Conservation (phyloP, 1,140 invertebrate species). For the Carposina sasakii region DNA sequence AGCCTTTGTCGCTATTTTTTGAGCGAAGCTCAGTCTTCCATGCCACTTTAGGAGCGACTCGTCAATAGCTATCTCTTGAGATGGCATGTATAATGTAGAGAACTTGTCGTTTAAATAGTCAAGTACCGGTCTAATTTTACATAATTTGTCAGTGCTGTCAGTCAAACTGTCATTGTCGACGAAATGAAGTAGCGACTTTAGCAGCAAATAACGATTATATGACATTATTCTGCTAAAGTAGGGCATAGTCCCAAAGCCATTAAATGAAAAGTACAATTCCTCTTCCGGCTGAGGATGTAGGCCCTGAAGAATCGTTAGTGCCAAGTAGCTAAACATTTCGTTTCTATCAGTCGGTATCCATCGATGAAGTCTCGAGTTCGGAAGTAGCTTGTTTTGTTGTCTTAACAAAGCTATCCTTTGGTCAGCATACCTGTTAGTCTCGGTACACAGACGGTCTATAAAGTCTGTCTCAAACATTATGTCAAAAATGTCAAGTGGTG, state of each 20-base stretch:
- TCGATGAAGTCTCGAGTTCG: neutral
- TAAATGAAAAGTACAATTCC: neutral
- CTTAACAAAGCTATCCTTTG: neutral
- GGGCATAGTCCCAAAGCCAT: constrained; percentile 18
- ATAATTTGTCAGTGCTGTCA: constrained; percentile 16
- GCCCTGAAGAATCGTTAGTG: neutral
- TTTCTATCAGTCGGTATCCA: neutral
- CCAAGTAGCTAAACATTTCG: neutral
- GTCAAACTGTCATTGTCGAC: constrained; percentile 3
- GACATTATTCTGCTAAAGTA: constrained; percentile 24
- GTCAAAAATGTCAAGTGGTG: constrained; percentile 18
- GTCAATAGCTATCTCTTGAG: constrained; percentile 20
- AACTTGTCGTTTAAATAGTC: constrained; percentile 26
- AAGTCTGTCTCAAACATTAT: constrained; percentile 21
- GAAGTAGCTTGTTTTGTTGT: neutral
- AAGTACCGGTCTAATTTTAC: constrained; percentile 17
- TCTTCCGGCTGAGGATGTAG: neutral
- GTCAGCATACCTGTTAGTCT: neutral
- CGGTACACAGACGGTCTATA: constrained; percentile 13
- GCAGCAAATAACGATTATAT: constrained; percentile 17
- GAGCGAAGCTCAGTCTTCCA: constrained; percentile 11
- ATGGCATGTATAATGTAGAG: constrained; percentile 17
- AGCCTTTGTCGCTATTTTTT: constrained; percentile 24
- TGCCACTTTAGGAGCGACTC: constrained; percentile 19
- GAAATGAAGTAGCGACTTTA: constrained; percentile 18